These are phyloP conservation scores for Propithecus perrieri DNA, from an alignment of 2,797 vertebrate genomes.

Conservation along the genomic window DNA sequence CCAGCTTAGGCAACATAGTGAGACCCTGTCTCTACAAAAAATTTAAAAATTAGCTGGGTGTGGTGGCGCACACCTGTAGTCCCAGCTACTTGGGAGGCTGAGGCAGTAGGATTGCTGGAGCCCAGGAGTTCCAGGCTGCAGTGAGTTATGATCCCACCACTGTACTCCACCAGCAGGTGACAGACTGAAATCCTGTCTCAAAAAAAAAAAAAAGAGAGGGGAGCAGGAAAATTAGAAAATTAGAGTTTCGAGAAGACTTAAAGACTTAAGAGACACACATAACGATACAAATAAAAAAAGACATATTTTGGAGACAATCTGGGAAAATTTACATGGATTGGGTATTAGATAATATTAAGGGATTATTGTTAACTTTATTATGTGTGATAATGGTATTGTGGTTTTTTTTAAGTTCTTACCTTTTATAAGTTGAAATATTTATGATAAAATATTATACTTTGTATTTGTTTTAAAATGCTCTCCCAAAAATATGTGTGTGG, in stretches of 20 bases:
- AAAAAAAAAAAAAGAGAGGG: no score
- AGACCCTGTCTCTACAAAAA: no score
- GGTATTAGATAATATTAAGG: neutral
- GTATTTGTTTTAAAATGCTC: conserved; percentile 15
- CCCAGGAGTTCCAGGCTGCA: no score
- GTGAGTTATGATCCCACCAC: no score
- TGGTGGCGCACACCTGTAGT: no score
- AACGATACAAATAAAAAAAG: neutral
- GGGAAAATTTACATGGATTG: neutral
- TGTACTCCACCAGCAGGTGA: no score
- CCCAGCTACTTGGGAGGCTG: no score
- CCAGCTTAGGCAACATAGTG: no score
- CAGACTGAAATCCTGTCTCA: no score
- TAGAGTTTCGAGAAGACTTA: neutral
- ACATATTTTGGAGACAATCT: neutral
- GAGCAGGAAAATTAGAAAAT: neutral
- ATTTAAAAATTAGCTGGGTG: no score
- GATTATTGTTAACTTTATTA: conserved; percentile 22
- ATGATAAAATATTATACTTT: neutral
- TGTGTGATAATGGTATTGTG: neutral
- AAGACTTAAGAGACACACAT: neutral
- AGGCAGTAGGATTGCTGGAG: no score
- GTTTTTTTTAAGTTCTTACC: neutral
- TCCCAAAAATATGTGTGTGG: neutral
- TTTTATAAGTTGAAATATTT: conserved; percentile 41